phyloP scores from a whole-genome alignment of 2,113 vertebrate genomes.

The Fulica atra region DNA sequence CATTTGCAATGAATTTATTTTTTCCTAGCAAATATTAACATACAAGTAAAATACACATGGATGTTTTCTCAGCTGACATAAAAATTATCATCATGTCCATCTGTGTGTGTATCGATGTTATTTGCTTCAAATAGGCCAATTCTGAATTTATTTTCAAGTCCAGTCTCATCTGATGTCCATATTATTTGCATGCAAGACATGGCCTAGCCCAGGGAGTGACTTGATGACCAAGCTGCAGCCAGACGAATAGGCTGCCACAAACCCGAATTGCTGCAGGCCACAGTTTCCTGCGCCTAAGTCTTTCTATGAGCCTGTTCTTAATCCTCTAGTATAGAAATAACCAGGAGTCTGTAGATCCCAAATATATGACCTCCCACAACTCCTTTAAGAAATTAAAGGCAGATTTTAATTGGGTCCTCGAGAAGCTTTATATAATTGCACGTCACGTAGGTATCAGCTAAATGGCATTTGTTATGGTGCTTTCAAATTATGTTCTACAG shows the following conservation, averaged over 20 bases:
- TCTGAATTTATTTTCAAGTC: background rate
- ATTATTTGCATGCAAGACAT: background rate
- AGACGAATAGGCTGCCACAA: background rate
- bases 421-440: background rate
- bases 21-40: background rate
- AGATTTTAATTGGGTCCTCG: background rate
- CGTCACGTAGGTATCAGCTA: background rate
- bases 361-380: background rate
- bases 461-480: background rate
- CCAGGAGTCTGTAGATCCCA: background rate
- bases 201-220: background rate
- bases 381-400: background rate
- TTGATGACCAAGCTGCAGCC: background rate
- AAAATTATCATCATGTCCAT: background rate
- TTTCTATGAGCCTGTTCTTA: background rate
- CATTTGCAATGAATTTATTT: background rate
- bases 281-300: background rate
- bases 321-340: background rate
- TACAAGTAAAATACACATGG: background rate
- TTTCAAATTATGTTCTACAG: background rate
- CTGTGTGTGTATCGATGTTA: background rate
- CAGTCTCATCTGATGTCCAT: background rate
- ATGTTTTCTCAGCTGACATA: background rate
- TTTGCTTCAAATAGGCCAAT: background rate
- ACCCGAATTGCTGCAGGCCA: background rate